These are phyloP conservation scores for Tenodera sinensis DNA, from an alignment of 2,888 invertebrate species.

Conservation along the genomic window DNA sequence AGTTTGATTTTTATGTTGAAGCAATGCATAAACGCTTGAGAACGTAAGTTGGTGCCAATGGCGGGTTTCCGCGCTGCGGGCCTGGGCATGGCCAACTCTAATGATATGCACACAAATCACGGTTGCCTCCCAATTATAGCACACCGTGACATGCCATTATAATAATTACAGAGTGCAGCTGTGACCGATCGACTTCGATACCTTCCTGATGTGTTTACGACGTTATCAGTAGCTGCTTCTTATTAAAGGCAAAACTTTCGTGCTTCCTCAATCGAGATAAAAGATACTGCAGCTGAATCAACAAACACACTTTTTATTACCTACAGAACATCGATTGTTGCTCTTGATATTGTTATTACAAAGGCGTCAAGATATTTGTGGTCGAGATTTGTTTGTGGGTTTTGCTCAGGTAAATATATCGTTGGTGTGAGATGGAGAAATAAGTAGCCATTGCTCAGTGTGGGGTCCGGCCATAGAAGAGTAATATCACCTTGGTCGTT, in stretches of 20 bases:
- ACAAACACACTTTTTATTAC: background rate
- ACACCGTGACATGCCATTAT: background rate
- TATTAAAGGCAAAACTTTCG: background rate
- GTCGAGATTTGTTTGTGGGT: background rate
- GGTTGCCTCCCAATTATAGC: background rate
- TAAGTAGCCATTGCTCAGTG: background rate
- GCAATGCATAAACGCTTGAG: background rate
- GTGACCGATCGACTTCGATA: background rate
- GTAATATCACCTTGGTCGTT: background rate
- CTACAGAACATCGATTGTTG: background rate
- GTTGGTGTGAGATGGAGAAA: background rate
- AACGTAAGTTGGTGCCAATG: background rate
- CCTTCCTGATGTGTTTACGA: background rate
- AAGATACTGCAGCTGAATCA: background rate
- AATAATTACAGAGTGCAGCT: constrained; percentile 5
- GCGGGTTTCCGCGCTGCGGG: background rate
- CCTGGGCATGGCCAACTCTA: background rate
- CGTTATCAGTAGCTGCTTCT: background rate
- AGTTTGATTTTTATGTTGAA: background rate
- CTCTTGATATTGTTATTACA: background rate
- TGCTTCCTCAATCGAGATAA: background rate
- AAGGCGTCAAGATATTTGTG: background rate
- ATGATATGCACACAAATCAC: constrained; percentile 8
- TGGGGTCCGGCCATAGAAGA: background rate
- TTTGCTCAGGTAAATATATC: background rate